Evolutionary conservation across 2,888 invertebrate genomes (phyloP).

Genomic region (Xanthia togata): DNA sequence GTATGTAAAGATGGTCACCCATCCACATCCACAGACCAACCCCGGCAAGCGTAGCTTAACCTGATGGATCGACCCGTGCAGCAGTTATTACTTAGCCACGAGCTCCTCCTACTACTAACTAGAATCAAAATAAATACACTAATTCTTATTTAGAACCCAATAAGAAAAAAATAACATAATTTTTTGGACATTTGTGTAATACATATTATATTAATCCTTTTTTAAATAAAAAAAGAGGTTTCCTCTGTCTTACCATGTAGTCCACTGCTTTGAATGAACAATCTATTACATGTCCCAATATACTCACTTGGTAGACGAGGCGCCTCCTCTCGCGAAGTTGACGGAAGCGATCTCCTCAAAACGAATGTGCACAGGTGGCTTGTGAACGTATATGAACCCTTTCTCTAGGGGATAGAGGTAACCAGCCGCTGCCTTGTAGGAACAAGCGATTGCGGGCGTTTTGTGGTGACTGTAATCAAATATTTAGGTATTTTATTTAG

Average conservation of each 20-base stretch:
- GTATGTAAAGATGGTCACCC: too few species aligned
- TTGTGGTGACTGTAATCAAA: constrained; percentile 92
- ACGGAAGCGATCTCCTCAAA: constrained; percentile 99
- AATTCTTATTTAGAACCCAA: neutral
- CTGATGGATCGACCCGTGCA: too few species aligned
- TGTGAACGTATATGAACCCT: constrained; percentile 99
- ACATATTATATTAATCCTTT: neutral
- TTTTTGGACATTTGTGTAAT: too few species aligned
- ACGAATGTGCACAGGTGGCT: constrained; percentile 99
- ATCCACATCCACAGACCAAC: too few species aligned
- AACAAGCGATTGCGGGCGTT: constrained; percentile 97
- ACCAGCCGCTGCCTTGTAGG: constrained; percentile 99
- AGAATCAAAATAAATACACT: neutral
- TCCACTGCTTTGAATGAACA: neutral
- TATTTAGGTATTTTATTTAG: neutral
- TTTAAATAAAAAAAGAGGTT: neutral
- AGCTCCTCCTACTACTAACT: too few species aligned
- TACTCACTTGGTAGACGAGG: constrained; percentile 89
- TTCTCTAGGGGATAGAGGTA: constrained; percentile 99
- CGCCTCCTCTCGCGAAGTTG: constrained; percentile 98
- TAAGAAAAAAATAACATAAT: neutral
- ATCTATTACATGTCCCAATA: neutral
- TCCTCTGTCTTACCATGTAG: neutral
- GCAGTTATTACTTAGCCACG: too few species aligned
- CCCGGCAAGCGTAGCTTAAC: too few species aligned